Percentiles rank a stretch among this genome's conserved stretches.
Evolutionary conservation across 2,888 invertebrate species (phyloP).

Genomic region (Odontocolon sp.): DNA sequence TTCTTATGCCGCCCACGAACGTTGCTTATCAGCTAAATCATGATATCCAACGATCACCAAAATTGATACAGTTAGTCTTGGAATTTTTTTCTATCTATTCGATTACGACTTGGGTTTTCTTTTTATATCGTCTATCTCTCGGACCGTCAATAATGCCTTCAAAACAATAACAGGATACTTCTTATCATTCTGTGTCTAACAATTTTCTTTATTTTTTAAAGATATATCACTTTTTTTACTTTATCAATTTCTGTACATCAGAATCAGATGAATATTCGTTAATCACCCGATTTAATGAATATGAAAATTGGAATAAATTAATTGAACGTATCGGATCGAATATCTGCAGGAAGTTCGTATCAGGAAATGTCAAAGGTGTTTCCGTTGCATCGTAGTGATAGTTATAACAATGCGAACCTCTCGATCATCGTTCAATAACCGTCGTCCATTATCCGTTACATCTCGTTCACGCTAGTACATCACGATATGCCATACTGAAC

Average conservation of each 20-base stretch:
- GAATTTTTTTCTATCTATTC: not conserved
- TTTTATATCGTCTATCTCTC: too few species aligned
- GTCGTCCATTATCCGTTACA: not conserved
- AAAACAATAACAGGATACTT: too few species aligned
- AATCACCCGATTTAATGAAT: not conserved
- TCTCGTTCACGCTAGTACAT: not conserved
- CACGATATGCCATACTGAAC: too few species aligned
- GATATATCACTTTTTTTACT: too few species aligned
- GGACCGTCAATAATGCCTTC: too few species aligned
- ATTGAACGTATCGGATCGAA: not conserved
- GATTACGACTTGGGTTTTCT: not conserved
- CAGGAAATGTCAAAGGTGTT: not conserved
- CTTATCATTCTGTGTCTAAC: too few species aligned
- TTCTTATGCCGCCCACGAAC: not conserved
- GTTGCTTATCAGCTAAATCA: not conserved
- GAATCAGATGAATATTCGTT: not conserved
- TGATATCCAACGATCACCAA: not conserved
- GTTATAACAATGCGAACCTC: not conserved
- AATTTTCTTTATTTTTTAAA: too few species aligned
- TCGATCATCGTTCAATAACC: not conserved
- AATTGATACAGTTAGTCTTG: not conserved
- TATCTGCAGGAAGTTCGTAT: too few species aligned
- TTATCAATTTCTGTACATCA: not conserved
- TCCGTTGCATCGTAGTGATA: not conserved
- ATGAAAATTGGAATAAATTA: too few species aligned